These are phyloP conservation scores for Astreopora myriophthalma DNA, from an alignment of 64 coral and sea anemone species.

Conservation along the genomic window DNA sequence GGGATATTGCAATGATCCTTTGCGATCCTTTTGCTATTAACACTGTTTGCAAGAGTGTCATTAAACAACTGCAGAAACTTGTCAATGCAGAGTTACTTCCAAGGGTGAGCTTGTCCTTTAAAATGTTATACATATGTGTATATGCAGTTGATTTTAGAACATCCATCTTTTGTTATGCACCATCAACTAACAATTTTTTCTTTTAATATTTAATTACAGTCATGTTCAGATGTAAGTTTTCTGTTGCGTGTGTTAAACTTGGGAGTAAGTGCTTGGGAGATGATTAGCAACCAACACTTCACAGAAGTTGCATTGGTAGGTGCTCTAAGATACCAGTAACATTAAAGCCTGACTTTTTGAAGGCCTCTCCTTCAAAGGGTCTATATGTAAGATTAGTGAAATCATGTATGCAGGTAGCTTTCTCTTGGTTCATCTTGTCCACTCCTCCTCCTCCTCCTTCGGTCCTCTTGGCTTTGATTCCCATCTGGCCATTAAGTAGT, in stretches of 20 bases:
- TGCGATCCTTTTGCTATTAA: constrained; percentile 99
- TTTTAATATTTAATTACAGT: constrained; percentile 22
- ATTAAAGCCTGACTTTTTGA: too few relatives aligned
- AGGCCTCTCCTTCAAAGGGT: too few relatives aligned
- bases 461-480: too few relatives aligned
- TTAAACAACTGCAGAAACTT: constrained; percentile 88
- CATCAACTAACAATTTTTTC: not conserved
- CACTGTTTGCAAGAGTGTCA: constrained; percentile 88
- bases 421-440: too few relatives aligned
- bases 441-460: too few relatives aligned
- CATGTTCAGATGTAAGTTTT: constrained; percentile 87
- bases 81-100: constrained; percentile 85
- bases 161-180: not conserved
- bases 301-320: constrained; percentile 87
- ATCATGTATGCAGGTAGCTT: too few relatives aligned
- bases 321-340: not conserved
- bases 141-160: not conserved
- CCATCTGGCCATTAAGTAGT: too few relatives aligned
- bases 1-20: constrained; percentile 99
- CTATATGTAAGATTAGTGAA: not conserved
- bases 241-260: constrained; percentile 84
- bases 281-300: constrained; percentile 95
- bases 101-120: constrained; percentile 60
- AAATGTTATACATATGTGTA: not conserved
- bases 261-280: constrained; percentile 95